A percentile compares a stretch with the other conserved stretches of the same genome.
phyloP scores from a whole-genome alignment of 2,888 invertebrate genomes.

The Nomada goodeniana region DNA sequence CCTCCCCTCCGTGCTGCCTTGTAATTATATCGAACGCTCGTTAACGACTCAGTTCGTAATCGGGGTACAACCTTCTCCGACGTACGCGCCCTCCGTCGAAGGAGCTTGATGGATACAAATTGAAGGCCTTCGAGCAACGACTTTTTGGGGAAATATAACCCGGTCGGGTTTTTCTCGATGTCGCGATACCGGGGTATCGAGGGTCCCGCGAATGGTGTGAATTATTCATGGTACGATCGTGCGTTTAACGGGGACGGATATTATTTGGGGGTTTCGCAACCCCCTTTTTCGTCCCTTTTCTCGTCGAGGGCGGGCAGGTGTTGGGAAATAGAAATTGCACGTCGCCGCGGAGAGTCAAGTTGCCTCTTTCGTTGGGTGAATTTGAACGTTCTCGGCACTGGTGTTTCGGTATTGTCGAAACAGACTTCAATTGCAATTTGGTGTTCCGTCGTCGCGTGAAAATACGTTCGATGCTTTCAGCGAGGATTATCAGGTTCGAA shows the following conservation, averaged over 20 bases:
- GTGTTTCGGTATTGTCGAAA: no score
- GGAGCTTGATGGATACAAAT: conserved; percentile 25
- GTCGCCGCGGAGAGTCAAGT: no score
- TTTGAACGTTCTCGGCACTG: background rate
- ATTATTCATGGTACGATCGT: conserved; percentile 14
- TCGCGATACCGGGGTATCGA: background rate
- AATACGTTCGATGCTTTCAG: no score
- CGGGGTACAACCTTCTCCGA: conserved; percentile 14
- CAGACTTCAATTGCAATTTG: background rate
- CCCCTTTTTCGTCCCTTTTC: background rate
- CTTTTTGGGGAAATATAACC: background rate
- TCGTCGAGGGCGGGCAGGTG: background rate
- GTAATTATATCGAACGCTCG: conserved; percentile 37
- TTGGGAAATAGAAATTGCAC: conserved; percentile 1
- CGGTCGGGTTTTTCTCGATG: background rate
- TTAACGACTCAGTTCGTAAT: conserved; percentile 39
- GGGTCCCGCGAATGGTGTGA: background rate
- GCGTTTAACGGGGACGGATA: background rate
- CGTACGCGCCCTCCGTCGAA: background rate
- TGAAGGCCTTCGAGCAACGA: background rate
- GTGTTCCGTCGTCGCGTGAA: no score
- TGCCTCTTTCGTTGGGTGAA: background rate
- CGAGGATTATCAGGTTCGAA: no score
- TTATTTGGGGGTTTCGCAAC: background rate
- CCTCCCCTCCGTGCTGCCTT: background rate